phyloP scores from a whole-genome alignment of 2,113 vertebrate genomes.

The Lepus americanus region DNA sequence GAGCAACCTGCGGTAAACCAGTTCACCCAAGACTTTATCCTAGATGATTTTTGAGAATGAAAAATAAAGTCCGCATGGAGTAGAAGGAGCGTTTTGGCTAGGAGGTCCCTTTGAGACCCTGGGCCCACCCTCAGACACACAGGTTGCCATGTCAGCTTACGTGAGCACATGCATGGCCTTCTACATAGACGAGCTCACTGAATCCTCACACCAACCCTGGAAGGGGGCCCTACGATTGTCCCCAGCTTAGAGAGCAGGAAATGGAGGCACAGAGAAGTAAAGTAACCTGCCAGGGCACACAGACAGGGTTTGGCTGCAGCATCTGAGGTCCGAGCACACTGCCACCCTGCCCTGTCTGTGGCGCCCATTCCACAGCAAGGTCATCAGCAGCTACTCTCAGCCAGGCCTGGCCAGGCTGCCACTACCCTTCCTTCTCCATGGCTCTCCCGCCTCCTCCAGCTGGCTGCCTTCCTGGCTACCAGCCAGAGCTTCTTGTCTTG shows the following conservation, averaged over 20 bases:
- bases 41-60: neutral
- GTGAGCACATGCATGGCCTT: neutral
- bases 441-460: neutral
- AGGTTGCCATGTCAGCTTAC: neutral
- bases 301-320: neutral
- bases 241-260: constrained; percentile 2
- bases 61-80: too few species aligned
- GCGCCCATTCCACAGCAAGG: rapidly evolving
- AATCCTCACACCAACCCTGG: neutral
- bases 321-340: rapidly evolving
- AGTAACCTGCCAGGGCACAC: neutral
- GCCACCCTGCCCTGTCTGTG: rapidly evolving
- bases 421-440: rapidly evolving
- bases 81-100: neutral
- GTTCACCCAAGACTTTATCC: neutral
- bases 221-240: neutral
- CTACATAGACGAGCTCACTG: neutral
- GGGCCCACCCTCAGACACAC: neutral
- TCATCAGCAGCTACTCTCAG: neutral
- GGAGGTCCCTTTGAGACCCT: too few species aligned
- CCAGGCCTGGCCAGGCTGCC: neutral
- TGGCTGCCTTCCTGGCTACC: neutral
- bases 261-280: neutral
- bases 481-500: neutral
- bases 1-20: neutral